A percentile compares a stretch with the other conserved stretches of the same genome.
Conservation (phyloP, 2,113 vertebrate species). For the Spea multiplicata region DNA sequence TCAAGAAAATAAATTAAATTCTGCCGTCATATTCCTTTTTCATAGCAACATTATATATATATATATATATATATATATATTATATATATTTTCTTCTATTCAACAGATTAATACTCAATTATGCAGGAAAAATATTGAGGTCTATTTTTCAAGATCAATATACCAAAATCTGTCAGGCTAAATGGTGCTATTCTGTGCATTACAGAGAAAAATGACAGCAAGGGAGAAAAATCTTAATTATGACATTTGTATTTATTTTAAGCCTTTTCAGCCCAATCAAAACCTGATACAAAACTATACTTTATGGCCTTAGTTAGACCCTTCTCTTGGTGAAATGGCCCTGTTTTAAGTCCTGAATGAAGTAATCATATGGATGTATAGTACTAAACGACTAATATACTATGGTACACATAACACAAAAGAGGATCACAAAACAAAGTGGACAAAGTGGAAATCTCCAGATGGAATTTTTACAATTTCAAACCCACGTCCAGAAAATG, state of each 20-base stretch:
- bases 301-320: no score
- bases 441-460: no score
- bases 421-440: no score
- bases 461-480: no score
- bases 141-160: constrained; percentile 24
- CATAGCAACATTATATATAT: not conserved
- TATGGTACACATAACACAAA: no score
- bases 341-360: no score
- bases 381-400: no score
- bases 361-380: no score
- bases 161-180: constrained; percentile 2
- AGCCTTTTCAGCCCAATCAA: constrained; percentile 25
- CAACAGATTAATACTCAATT: constrained; percentile 2
- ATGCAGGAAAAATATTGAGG: not conserved
- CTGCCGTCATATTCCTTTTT: not conserved
- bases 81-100: constrained; percentile 1
- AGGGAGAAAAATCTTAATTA: constrained; percentile 30
- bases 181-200: constrained; percentile 5
- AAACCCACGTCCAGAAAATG: no score
- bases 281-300: constrained; percentile 21
- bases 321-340: no score
- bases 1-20: constrained; percentile 1
- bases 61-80: no score
- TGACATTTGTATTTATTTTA: constrained; percentile 3
- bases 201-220: constrained; percentile 6